A percentile compares a stretch with the other conserved stretches of the same genome.
Evolutionary conservation across 2,888 invertebrate species (phyloP).

Genomic region (Coelogynopora nodosa): DNA sequence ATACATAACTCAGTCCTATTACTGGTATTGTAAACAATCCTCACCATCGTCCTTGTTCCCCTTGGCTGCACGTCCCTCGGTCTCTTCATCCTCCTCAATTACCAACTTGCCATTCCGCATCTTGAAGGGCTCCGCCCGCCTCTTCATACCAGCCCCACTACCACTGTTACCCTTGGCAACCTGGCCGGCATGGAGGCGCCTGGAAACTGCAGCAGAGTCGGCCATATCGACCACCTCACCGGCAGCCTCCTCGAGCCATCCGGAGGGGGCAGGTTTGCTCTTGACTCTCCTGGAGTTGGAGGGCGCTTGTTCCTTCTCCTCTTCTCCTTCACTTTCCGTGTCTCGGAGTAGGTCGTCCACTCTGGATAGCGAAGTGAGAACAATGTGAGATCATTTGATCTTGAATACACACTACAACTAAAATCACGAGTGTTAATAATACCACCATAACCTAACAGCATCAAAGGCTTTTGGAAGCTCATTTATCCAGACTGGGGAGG

Average conservation of each 20-base stretch:
- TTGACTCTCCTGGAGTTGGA: background rate
- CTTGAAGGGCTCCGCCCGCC: background rate
- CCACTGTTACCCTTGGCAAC: background rate
- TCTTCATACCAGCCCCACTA: background rate
- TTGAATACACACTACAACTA: too few relatives aligned
- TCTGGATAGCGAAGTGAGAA: background rate
- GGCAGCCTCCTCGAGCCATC: constrained; percentile 1
- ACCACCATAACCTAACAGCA: too few relatives aligned
- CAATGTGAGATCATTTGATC: too few relatives aligned
- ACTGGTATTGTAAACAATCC: too few relatives aligned
- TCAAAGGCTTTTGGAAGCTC: too few relatives aligned
- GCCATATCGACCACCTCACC: constrained; percentile 14
- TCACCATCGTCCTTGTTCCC: background rate
- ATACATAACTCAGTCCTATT: too few relatives aligned
- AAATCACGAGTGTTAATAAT: too few relatives aligned
- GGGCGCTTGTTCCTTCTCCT: background rate
- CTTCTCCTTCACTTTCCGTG: constrained; percentile 17
- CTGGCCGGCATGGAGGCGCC: background rate
- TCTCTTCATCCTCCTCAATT: background rate
- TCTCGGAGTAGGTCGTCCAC: constrained; percentile 23
- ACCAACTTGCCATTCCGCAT: constrained; percentile 11
- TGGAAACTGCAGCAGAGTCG: background rate
- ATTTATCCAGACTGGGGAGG: too few relatives aligned
- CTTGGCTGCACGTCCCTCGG: background rate
- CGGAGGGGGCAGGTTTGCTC: background rate